These are phyloP conservation scores for Melipona quadrifasciata DNA, from an alignment of 1,140 invertebrate genomes.

Conservation along the genomic window DNA sequence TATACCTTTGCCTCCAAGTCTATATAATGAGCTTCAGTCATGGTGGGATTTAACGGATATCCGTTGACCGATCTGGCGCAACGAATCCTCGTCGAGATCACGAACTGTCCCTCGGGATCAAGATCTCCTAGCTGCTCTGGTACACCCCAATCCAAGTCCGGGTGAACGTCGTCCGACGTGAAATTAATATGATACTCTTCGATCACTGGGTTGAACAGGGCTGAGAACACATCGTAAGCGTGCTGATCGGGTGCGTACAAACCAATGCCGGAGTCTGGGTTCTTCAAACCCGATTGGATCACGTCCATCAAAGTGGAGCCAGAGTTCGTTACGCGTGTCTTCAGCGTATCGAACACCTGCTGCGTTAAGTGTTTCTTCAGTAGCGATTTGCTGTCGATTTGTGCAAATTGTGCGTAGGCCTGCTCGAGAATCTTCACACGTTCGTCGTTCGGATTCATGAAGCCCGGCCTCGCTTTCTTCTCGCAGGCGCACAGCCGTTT, in stretches of 20 bases:
- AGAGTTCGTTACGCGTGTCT: constrained; percentile 83
- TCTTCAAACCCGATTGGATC: constrained; percentile 86
- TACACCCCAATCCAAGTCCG: constrained; percentile 87
- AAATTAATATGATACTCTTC: constrained; percentile 88
- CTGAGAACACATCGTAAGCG: constrained; percentile 86
- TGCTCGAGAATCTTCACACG: constrained; percentile 40
- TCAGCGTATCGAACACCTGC: constrained; percentile 85
- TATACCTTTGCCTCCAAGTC: constrained; percentile 83
- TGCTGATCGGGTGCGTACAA: constrained; percentile 89
- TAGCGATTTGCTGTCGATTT: constrained; percentile 82
- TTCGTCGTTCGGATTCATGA: constrained; percentile 27
- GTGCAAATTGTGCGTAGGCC: constrained; percentile 57
- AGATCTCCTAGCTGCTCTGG: constrained; percentile 86
- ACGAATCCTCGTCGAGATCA: constrained; percentile 89
- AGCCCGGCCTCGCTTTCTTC: constrained; percentile 43
- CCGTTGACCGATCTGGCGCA: constrained; percentile 87
- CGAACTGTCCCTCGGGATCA: constrained; percentile 87
- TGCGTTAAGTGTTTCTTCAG: constrained; percentile 88
- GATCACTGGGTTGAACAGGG: constrained; percentile 90
- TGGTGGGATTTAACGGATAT: constrained; percentile 90
- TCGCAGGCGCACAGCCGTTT: constrained; percentile 69
- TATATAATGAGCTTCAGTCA: constrained; percentile 86
- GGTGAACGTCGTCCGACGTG: constrained; percentile 85
- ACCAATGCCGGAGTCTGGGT: constrained; percentile 85
- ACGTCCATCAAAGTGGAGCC: constrained; percentile 86